phyloP scores from a whole-genome alignment of 2,888 invertebrate species.

The Blastobasis lacticolella region DNA sequence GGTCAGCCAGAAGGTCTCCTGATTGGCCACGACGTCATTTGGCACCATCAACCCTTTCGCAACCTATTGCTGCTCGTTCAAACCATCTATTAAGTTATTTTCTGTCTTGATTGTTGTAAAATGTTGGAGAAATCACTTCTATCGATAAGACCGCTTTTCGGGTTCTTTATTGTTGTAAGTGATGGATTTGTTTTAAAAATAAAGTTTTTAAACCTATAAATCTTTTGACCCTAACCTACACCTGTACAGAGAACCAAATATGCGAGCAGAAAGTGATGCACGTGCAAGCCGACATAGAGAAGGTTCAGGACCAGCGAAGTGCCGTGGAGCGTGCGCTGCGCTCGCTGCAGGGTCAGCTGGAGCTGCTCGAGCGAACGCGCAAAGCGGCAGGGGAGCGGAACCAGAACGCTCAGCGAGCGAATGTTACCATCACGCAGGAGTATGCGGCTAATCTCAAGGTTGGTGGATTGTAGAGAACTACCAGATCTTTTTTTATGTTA shows the following conservation, averaged over 20 bases:
- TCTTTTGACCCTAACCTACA: neutral
- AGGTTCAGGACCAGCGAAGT: conserved; percentile 68
- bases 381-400: conserved; percentile 74
- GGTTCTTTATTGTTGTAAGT: no score
- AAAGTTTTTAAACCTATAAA: no score
- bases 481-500: no score
- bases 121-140: no score
- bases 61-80: no score
- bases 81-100: no score
- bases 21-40: no score
- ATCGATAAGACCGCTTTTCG: no score
- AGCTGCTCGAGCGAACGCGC: conserved; percentile 75
- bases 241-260: conserved; percentile 63
- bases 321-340: conserved; percentile 76
- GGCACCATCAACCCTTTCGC: no score
- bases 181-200: no score
- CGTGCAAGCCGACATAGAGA: conserved; percentile 77
- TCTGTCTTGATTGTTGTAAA: no score
- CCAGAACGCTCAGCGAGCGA: conserved; percentile 65
- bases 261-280: conserved; percentile 84
- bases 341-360: conserved; percentile 75
- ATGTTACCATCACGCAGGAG: conserved; percentile 74
- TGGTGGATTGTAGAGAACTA: neutral
- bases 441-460: conserved; percentile 70
- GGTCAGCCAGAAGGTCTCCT: no score